Evolutionary conservation across 2,888 invertebrate species (phyloP).

Genomic region (Callosobruchus maculatus): DNA sequence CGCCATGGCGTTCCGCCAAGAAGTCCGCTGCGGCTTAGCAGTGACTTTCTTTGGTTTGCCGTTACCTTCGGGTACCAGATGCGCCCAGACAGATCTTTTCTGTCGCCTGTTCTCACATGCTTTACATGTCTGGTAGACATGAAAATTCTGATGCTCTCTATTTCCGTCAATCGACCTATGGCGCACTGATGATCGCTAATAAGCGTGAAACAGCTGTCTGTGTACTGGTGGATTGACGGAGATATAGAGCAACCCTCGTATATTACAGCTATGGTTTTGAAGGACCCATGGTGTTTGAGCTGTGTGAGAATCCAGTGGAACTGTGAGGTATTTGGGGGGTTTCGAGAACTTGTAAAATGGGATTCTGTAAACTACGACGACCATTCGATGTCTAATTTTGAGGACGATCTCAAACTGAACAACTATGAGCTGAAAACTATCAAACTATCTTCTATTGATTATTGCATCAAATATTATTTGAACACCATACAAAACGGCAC

Average conservation of each 20-base stretch:
- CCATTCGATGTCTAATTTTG: slow-evolving; percentile 31
- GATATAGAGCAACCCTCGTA: background rate
- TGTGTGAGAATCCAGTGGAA: slow-evolving; percentile 50
- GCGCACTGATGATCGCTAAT: no score
- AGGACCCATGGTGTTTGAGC: slow-evolving; percentile 42
- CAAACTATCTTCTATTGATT: slow-evolving; percentile 53
- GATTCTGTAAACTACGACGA: slow-evolving; percentile 28
- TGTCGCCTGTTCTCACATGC: no score
- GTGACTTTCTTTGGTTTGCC: no score
- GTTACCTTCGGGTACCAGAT: no score
- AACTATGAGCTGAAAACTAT: slow-evolving; percentile 52
- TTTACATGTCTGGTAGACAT: no score
- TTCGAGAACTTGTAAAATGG: slow-evolving; percentile 40
- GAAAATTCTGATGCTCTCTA: no score
- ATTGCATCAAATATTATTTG: slow-evolving; percentile 54
- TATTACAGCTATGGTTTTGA: slow-evolving; percentile 23
- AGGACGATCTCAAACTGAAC: slow-evolving; percentile 37
- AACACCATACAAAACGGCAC: slow-evolving; percentile 62
- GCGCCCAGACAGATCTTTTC: no score
- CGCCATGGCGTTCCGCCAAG: no score
- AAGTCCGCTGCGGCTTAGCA: no score
- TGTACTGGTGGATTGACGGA: no score
- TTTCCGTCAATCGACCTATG: no score
- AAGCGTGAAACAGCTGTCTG: no score
- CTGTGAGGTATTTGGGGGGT: slow-evolving; percentile 44